Conservation (phyloP, 2,113 vertebrate species). For the Bagarius yarrelli region DNA sequence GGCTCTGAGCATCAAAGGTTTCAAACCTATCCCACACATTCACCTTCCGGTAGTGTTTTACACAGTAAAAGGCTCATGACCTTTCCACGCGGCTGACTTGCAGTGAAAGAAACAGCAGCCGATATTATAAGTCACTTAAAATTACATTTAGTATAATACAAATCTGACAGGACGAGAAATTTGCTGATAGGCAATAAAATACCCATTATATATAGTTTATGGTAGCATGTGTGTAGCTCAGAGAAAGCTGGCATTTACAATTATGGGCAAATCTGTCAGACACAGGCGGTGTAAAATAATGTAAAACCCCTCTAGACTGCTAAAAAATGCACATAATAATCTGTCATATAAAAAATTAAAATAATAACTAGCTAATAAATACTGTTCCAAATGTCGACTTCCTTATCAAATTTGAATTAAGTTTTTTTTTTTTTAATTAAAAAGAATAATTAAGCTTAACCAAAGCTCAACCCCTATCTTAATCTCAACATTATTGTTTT, state of each 20-base stretch:
- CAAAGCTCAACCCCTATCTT: constrained; percentile 6
- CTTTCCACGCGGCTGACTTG: background rate
- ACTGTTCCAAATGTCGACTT: background rate
- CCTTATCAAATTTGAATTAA: constrained; percentile 24
- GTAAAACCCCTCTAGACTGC: background rate
- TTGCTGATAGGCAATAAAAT: background rate
- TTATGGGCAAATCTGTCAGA: background rate
- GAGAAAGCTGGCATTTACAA: constrained; percentile 24
- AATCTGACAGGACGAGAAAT: background rate
- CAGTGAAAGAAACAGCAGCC: constrained; percentile 26
- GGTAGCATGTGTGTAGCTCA: background rate
- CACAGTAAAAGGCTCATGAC: constrained; percentile 5
- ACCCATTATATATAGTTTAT: background rate
- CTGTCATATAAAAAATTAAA: background rate
- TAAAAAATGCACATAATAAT: constrained; percentile 11
- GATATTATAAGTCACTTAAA: constrained; percentile 39
- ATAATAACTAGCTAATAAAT: background rate
- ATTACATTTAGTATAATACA: constrained; percentile 26
- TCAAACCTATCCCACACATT: background rate
- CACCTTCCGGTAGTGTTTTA: background rate
- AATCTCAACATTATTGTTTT: constrained; percentile 33
- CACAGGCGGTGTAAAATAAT: background rate
- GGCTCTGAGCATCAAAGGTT: background rate
- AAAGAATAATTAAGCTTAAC: constrained; percentile 24
- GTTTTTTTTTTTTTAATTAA: constrained; percentile 8